Conservation (phyloP, 2,888 invertebrate genomes). For the Baccha elongata region DNA sequence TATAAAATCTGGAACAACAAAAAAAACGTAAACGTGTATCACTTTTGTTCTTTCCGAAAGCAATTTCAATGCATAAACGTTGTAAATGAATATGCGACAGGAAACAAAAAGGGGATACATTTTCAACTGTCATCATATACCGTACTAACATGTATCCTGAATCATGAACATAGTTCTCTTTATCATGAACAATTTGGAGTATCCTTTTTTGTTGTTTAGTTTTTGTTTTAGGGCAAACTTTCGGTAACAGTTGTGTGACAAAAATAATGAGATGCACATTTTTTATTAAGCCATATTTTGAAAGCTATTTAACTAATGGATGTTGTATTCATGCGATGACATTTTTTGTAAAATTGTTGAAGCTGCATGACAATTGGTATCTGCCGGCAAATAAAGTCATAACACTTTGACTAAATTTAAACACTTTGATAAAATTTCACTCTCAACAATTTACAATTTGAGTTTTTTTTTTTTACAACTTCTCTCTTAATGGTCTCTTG, state of each 20-base stretch:
- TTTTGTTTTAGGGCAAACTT: background rate
- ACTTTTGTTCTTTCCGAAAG: conserved; percentile 45
- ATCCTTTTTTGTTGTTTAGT: background rate
- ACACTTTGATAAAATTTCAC: conserved; percentile 27
- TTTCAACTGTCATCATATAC: conserved; percentile 16
- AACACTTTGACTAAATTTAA: conserved; percentile 6
- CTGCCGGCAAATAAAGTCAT: conserved; percentile 11
- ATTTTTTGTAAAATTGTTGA: too few species aligned
- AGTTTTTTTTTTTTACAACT: background rate
- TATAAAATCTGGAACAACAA: conserved; percentile 21
- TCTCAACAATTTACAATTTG: conserved; percentile 22
- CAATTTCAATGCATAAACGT: conserved; percentile 32
- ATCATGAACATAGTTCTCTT: background rate
- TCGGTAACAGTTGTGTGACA: conserved; percentile 2
- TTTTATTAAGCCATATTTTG: conserved; percentile 9
- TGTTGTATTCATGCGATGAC: conserved; percentile 1
- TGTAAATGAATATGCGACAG: conserved; percentile 19
- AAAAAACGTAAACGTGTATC: conserved; percentile 22
- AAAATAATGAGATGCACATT: conserved; percentile 29
- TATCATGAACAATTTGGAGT: conserved; percentile 1
- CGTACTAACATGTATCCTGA: conserved; percentile 22
- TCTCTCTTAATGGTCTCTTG: conserved; percentile 34
- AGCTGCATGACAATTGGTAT: too few species aligned
- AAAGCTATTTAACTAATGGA: conserved; percentile 51
- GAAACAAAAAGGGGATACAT: conserved; percentile 44